Conservation (phyloP, 1,140 invertebrate species). For the Tetraneura akinire region DNA sequence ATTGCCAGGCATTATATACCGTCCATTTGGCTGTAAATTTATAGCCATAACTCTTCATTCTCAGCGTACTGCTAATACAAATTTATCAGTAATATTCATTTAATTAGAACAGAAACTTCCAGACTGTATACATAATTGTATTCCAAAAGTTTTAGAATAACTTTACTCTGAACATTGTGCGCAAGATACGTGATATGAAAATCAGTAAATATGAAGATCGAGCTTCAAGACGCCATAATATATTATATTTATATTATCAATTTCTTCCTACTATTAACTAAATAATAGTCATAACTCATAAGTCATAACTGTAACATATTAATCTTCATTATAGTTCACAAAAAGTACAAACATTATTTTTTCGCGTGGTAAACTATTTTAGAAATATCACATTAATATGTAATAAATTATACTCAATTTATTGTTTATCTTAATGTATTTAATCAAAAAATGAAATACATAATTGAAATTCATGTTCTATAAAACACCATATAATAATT, state of each 20-base stretch:
- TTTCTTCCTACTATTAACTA: neutral
- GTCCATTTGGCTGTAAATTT: slow-evolving; percentile 12
- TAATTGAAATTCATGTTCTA: too few species aligned
- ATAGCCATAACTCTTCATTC: neutral
- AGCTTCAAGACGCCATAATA: slow-evolving; percentile 7
- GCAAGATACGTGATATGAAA: slow-evolving; percentile 35
- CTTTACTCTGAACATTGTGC: neutral
- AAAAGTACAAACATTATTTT: too few species aligned
- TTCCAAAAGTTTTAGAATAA: slow-evolving; percentile 40
- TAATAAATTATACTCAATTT: too few species aligned
- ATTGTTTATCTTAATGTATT: too few species aligned
- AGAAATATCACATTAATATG: too few species aligned
- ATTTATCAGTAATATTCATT: slow-evolving; percentile 37
- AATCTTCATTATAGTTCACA: too few species aligned
- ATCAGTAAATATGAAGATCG: neutral
- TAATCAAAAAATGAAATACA: too few species aligned
- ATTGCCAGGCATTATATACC: neutral
- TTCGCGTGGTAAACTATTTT: too few species aligned
- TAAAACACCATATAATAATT: too few species aligned
- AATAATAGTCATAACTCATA: too few species aligned
- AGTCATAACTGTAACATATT: too few species aligned
- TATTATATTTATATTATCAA: slow-evolving; percentile 1
- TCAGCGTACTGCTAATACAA: slow-evolving; percentile 2
- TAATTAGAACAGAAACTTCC: slow-evolving; percentile 40
- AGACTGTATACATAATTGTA: slow-evolving; percentile 31